Conservation (phyloP, 1,140 invertebrate species). For the Elymnias hypermnestra region DNA sequence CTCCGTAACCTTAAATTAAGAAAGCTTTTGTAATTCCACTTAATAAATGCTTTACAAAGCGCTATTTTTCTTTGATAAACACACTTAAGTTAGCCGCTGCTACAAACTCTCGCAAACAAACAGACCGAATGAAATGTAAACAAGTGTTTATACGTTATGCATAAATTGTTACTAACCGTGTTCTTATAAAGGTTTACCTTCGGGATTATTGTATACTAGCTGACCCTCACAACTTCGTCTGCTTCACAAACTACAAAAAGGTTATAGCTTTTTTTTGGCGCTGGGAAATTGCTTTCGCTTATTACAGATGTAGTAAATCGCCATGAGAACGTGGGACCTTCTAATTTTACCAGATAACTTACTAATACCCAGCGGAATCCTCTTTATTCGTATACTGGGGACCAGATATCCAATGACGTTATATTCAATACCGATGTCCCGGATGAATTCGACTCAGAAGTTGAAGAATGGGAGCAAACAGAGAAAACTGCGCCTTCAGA, state of each 20-base stretch:
- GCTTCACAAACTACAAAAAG: neutral
- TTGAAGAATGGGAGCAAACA: no score
- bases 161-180: constrained; percentile 1
- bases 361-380: no score
- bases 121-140: constrained; percentile 3
- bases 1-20: no score
- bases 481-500: no score
- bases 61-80: neutral
- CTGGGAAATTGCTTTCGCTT: neutral
- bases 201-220: neutral
- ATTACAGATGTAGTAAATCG: no score
- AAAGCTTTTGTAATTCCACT: no score
- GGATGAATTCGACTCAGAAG: no score
- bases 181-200: neutral
- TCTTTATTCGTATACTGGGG: no score
- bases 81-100: neutral
- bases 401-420: no score
- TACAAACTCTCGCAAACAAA: neutral
- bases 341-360: no score
- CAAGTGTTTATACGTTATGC: neutral
- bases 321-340: no score
- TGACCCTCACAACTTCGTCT: neutral
- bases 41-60: neutral
- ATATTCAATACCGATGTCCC: no score
- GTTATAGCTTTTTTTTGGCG: neutral